Evolutionary conservation across 2,113 vertebrate genomes (phyloP).

Genomic region (Kobus ellipsiprymnus): DNA sequence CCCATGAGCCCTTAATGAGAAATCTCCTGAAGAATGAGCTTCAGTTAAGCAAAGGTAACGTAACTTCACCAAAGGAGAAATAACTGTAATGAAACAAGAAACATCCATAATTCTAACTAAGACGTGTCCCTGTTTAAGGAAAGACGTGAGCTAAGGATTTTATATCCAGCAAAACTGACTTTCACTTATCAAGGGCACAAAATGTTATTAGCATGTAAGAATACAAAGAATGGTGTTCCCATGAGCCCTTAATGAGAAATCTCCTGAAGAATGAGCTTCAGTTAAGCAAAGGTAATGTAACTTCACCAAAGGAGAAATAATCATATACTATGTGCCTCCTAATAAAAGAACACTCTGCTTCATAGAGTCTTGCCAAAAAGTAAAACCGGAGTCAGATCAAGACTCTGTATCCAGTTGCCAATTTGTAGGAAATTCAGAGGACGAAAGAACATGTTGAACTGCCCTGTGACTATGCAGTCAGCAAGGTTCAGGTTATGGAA

Average conservation of each 20-base stretch:
- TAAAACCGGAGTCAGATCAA: not conserved
- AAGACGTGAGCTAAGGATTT: not conserved
- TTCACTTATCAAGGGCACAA: not conserved
- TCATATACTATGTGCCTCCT: not conserved
- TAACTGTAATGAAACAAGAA: not conserved
- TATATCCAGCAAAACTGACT: not conserved
- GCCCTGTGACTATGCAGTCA: not conserved
- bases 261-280: not conserved
- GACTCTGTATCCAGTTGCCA: not conserved
- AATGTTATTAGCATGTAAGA: not conserved
- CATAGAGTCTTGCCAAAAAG: not conserved
- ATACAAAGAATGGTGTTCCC: not conserved
- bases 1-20: not conserved
- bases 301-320: not conserved
- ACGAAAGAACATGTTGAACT: not conserved
- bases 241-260: not conserved
- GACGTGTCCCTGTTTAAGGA: not conserved
- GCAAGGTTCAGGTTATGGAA: not conserved
- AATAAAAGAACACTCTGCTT: not conserved
- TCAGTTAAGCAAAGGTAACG: not conserved
- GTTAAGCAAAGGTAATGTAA: not conserved
- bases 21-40: not conserved
- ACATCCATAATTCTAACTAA: not conserved
- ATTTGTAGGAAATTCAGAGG: not conserved
- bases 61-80: not conserved